A percentile compares a stretch with the other conserved stretches of the same genome.
Evolutionary conservation across 2,888 invertebrate genomes (phyloP).

Genomic region (Macroteleia sp.): DNA sequence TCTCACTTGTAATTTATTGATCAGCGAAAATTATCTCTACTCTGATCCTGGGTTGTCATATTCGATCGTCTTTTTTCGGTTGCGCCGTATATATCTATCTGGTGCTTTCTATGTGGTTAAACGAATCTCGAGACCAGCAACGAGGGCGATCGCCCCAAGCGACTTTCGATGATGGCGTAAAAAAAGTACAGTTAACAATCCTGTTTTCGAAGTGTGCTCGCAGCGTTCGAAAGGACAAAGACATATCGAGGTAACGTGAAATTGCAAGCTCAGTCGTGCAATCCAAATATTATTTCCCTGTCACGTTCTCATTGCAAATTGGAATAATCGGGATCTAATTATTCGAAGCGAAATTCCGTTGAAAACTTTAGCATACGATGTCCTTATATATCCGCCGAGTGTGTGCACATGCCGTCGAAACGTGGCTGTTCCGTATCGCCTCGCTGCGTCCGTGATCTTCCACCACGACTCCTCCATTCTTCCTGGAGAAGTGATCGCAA

Average conservation of each 20-base stretch:
- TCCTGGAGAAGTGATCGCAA: conserved; percentile 80
- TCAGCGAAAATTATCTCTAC: too few relatives aligned
- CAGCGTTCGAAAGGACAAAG: conserved; percentile 42
- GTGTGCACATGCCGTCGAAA: conserved; percentile 37
- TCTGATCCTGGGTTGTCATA: too few relatives aligned
- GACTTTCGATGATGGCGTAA: conserved; percentile 49
- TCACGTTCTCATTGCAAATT: conserved; percentile 45
- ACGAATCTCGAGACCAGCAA: conserved; percentile 32
- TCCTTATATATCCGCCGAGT: conserved; percentile 5
- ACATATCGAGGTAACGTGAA: conserved; percentile 33
- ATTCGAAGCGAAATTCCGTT: conserved; percentile 42
- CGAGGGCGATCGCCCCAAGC: conserved; percentile 56
- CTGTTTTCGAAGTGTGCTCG: conserved; percentile 40
- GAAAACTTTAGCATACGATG: conserved; percentile 40
- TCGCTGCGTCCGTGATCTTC: conserved; percentile 61
- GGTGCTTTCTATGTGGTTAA: conserved; percentile 22
- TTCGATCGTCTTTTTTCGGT: conserved; percentile 10
- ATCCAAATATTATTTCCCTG: conserved; percentile 32
- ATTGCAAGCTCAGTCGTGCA: conserved; percentile 36
- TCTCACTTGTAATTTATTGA: conserved; percentile 43
- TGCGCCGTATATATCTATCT: conserved; percentile 31
- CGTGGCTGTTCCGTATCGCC: conserved; percentile 63
- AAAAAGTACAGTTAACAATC: conserved; percentile 60
- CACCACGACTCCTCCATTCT: conserved; percentile 68
- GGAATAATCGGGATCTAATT: conserved; percentile 63